phyloP scores from a whole-genome alignment of 2,888 invertebrate genomes.

The Drosophila rubida region DNA sequence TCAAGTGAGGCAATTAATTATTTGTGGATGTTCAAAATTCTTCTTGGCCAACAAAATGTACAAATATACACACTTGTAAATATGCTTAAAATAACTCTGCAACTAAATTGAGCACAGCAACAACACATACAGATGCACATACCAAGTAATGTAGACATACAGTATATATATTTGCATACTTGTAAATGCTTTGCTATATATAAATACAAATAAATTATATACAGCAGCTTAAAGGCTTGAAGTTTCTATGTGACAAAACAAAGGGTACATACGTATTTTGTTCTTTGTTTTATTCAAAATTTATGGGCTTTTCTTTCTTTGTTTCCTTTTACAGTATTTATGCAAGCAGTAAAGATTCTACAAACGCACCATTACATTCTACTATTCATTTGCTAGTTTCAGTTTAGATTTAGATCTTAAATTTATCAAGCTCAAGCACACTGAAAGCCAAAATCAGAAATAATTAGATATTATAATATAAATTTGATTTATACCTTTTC shows the following conservation, averaged over 20 bases:
- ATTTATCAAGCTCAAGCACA: slow-evolving; percentile 25
- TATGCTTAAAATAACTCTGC: slow-evolving; percentile 55
- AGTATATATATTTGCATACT: slow-evolving; percentile 2
- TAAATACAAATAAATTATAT: slow-evolving; percentile 30
- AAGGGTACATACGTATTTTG: slow-evolving; percentile 39
- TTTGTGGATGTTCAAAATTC: slow-evolving; percentile 27
- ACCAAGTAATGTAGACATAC: slow-evolving; percentile 8
- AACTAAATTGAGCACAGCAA: slow-evolving; percentile 57
- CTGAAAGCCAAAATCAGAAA: no score
- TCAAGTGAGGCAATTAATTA: slow-evolving; percentile 27
- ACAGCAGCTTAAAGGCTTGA: slow-evolving; percentile 49
- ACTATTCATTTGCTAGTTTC: slow-evolving; percentile 13
- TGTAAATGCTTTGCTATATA: slow-evolving; percentile 24
- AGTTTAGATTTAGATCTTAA: slow-evolving; percentile 13
- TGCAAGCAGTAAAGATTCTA: slow-evolving; percentile 42
- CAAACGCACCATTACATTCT: slow-evolving; percentile 36
- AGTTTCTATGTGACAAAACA: slow-evolving; percentile 50
- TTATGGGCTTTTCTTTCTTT: slow-evolving; percentile 51
- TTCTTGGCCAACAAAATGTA: slow-evolving; percentile 33
- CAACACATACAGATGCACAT: slow-evolving; percentile 21
- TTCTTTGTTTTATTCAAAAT: slow-evolving; percentile 57
- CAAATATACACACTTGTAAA: slow-evolving; percentile 47
- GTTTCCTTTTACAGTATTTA: slow-evolving; percentile 54
- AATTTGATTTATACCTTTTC: no score
- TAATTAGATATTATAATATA: no score